Percentiles rank a stretch among this genome's conserved stretches.
Evolutionary conservation across 2,888 invertebrate genomes (phyloP).

Genomic region (Oasisia sp.): DNA sequence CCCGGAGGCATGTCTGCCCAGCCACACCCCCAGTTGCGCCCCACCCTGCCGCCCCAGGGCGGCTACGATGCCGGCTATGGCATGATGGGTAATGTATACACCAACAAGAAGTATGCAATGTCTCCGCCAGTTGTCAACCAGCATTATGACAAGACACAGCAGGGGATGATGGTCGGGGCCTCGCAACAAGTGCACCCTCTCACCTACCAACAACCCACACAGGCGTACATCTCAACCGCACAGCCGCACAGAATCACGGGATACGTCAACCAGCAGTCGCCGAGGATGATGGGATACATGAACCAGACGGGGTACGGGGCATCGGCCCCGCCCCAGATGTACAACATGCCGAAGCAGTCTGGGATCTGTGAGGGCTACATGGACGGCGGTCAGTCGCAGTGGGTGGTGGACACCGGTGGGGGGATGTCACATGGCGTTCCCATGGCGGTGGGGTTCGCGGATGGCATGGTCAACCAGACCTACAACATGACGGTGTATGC

Average conservation of each 20-base stretch:
- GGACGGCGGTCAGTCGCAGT: neutral
- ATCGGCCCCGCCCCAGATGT: neutral
- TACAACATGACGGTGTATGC: neutral
- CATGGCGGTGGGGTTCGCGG: neutral
- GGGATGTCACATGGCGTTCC: neutral
- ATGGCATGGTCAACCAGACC: neutral
- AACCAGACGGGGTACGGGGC: neutral
- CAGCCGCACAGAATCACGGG: neutral
- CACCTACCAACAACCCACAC: neutral
- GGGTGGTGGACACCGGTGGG: neutral
- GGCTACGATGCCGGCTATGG: neutral
- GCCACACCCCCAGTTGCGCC: neutral
- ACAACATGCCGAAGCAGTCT: neutral
- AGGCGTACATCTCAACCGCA: neutral
- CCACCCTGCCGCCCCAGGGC: neutral
- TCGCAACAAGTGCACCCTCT: neutral
- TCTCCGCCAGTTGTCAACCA: neutral
- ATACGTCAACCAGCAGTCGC: neutral
- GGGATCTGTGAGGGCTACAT: neutral
- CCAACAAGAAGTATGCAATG: neutral
- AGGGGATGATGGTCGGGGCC: neutral
- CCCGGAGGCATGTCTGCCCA: neutral
- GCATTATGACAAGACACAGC: neutral
- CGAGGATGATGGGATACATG: constrained; percentile 1
- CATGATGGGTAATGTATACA: neutral